Conservation (phyloP, 2,113 vertebrate genomes). For the Stercorarius parasiticus region DNA sequence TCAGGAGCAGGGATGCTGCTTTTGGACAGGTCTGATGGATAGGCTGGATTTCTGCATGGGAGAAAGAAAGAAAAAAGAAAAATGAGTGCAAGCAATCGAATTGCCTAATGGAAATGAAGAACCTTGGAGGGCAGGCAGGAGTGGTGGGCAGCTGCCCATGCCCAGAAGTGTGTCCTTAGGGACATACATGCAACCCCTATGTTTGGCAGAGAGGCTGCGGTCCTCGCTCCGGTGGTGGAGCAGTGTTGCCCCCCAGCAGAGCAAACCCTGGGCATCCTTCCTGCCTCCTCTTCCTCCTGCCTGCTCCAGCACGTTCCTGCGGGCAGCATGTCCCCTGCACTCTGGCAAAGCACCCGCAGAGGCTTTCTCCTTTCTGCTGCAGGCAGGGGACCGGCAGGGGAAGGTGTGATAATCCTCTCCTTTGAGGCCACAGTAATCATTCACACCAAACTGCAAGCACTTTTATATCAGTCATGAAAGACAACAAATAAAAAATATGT, state of each 20-base stretch:
- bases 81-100: background rate
- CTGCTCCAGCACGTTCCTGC: background rate
- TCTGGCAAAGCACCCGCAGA: background rate
- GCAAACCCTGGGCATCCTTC: background rate
- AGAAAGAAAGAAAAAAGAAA: background rate
- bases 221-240: background rate
- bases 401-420: background rate
- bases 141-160: background rate
- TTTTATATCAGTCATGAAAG: background rate
- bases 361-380: background rate
- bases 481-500: background rate
- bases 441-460: background rate
- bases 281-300: background rate
- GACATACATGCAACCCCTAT: background rate
- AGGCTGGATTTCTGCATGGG: background rate
- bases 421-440: background rate
- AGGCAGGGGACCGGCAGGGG: background rate
- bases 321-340: background rate
- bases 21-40: background rate
- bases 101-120: background rate
- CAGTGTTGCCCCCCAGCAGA: background rate
- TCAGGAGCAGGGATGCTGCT: background rate
- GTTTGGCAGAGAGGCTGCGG: fast-evolving
- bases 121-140: background rate
- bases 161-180: background rate